A percentile compares a stretch with the other conserved stretches of the same genome.
phyloP scores from a whole-genome alignment of 2,888 invertebrate species.

The Diarsia dahlii region DNA sequence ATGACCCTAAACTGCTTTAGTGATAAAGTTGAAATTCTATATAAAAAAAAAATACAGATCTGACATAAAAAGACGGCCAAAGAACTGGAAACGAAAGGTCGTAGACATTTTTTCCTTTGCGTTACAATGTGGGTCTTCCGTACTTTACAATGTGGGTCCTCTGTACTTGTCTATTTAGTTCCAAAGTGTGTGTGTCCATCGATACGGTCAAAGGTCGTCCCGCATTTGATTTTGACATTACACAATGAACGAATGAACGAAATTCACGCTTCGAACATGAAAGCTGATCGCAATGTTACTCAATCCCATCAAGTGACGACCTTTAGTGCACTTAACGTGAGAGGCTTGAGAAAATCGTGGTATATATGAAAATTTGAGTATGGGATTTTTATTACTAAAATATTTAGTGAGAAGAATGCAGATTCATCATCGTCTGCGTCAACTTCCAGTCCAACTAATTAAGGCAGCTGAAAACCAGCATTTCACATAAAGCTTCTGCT shows the following conservation, averaged over 20 bases:
- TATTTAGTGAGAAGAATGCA: neutral
- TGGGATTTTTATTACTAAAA: neutral
- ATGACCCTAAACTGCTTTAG: too few species aligned
- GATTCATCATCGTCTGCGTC: neutral
- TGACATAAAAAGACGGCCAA: too few species aligned
- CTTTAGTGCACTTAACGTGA: conserved; percentile 73
- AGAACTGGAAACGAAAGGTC: too few species aligned
- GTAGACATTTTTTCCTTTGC: too few species aligned
- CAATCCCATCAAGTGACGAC: conserved; percentile 77
- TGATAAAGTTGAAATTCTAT: too few species aligned
- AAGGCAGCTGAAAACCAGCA: neutral
- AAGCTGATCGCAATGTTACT: conserved; percentile 79
- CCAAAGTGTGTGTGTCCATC: conserved; percentile 72
- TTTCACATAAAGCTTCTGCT: neutral
- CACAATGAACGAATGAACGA: conserved; percentile 81
- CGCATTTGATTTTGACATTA: conserved; percentile 72
- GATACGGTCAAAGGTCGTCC: conserved; percentile 76
- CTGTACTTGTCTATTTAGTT: neutral
- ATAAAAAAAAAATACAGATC: too few species aligned
- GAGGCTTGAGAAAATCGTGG: conserved; percentile 58
- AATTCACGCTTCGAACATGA: conserved; percentile 80
- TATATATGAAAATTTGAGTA: conserved; percentile 13
- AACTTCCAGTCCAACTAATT: neutral
- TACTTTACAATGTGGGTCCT: too few species aligned
- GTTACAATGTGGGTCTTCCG: too few species aligned